phyloP scores from a whole-genome alignment of 2,888 invertebrate species.

The Chalcis sispes region DNA sequence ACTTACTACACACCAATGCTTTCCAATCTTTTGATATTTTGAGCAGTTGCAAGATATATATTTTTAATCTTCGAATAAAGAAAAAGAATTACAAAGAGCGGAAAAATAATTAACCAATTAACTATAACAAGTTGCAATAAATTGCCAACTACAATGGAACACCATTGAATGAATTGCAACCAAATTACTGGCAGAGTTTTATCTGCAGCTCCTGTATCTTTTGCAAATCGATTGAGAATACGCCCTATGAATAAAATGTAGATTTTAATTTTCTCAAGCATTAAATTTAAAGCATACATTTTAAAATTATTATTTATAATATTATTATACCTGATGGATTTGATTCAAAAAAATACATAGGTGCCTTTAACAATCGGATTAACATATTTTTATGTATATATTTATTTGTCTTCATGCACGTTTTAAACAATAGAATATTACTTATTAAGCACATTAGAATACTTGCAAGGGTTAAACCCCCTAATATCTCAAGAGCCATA shows the following conservation, averaged over 20 bases:
- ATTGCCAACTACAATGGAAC: slow-evolving; percentile 84
- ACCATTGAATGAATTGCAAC: slow-evolving; percentile 81
- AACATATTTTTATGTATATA: slow-evolving; percentile 85
- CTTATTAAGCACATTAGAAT: slow-evolving; percentile 68
- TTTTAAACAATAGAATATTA: slow-evolving; percentile 80
- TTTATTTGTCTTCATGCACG: slow-evolving; percentile 84
- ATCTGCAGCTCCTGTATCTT: slow-evolving; percentile 88
- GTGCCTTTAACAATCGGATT: slow-evolving; percentile 83
- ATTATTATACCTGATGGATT: slow-evolving; percentile 84
- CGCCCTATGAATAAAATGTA: slow-evolving; percentile 79
- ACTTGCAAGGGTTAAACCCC: slow-evolving; percentile 69
- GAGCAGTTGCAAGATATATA: slow-evolving; percentile 84
- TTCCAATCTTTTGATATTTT: slow-evolving; percentile 83
- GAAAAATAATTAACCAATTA: slow-evolving; percentile 82
- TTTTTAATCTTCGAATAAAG: slow-evolving; percentile 81
- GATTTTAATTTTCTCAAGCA: not conserved
- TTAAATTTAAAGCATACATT: no score
- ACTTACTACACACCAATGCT: slow-evolving; percentile 76
- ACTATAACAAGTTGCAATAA: slow-evolving; percentile 84
- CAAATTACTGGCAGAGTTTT: slow-evolving; percentile 83
- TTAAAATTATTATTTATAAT: not conserved
- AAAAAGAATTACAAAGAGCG: slow-evolving; percentile 80
- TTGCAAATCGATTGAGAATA: slow-evolving; percentile 90
- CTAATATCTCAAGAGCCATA: slow-evolving; percentile 77
- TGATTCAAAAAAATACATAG: slow-evolving; percentile 89